A percentile compares a stretch with the other conserved stretches of the same genome.
These are phyloP conservation scores for Crepidodera aurea DNA, from an alignment of 2,888 invertebrate species.

Conservation along the genomic window DNA sequence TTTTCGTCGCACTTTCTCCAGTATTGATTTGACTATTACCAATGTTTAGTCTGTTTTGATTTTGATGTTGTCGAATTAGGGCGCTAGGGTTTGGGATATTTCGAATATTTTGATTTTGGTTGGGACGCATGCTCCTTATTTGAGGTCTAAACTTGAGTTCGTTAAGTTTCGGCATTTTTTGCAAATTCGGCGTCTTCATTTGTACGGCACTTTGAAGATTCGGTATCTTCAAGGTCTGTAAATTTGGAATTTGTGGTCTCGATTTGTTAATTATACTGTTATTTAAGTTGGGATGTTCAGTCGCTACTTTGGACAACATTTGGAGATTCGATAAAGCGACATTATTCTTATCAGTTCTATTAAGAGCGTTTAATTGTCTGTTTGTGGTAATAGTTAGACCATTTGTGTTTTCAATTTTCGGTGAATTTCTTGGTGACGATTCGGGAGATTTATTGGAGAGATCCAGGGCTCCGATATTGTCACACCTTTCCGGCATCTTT, in stretches of 20 bases:
- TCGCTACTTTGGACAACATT: slow-evolving; percentile 62
- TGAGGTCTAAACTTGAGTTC: slow-evolving; percentile 60
- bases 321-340: slow-evolving; percentile 64
- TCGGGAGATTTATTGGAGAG: slow-evolving; percentile 58
- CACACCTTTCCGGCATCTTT: slow-evolving; percentile 58
- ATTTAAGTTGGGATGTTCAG: slow-evolving; percentile 53
- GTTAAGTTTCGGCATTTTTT: slow-evolving; percentile 61
- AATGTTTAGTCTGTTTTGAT: slow-evolving; percentile 50
- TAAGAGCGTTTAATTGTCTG: slow-evolving; percentile 38
- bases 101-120: slow-evolving; percentile 68
- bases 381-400: slow-evolving; percentile 43
- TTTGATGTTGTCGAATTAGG: slow-evolving; percentile 65
- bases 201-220: slow-evolving; percentile 35
- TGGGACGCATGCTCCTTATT: slow-evolving; percentile 54
- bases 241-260: slow-evolving; percentile 54
- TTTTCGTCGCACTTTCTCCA: slow-evolving; percentile 19
- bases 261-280: slow-evolving; percentile 46
- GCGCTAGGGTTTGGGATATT: slow-evolving; percentile 72
- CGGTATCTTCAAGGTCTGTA: slow-evolving; percentile 55
- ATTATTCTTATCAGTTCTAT: slow-evolving; percentile 43
- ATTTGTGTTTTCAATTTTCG: slow-evolving; percentile 46
- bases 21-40: slow-evolving; percentile 22
- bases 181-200: slow-evolving; percentile 48
- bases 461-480: slow-evolving; percentile 65
- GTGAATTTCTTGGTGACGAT: slow-evolving; percentile 53